Evolutionary conservation across 2,888 invertebrate genomes (phyloP), one percentile per base, ranked within the genome.

Genomic region (Drosophila tanythrix): DNA sequence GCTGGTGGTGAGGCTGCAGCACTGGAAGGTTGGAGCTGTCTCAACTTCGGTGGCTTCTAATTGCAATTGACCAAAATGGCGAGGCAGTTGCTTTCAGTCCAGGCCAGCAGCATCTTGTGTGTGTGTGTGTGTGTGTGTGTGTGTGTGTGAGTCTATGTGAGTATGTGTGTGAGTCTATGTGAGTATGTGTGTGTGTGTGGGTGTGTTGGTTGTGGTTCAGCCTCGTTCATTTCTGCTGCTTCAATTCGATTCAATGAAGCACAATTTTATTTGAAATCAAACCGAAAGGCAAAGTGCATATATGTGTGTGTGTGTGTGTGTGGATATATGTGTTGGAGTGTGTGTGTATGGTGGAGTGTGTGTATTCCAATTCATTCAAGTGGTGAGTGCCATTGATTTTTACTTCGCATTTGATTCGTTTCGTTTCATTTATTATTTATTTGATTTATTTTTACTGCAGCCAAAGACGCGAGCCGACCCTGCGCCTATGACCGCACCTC

Each of bases 351-450:
- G 53, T 33, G 33, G 33, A 33, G 33, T 33, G 64, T 74, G 52
- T 74, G 58, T 84, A 80, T 84, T 82, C 73, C 85, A 83, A 85
- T 83, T 89, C 85, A 89, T 85, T 89, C 70, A 82, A 89, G 89
- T 89, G 88, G 77, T 80, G 85, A 85, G 85, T 82, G 85, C 75
- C 85, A 89, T 89, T 85, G 89, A 89, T 85, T 89, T 85, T 89
- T 85, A 89, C 89, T 89, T 84, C 89, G 78, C 89, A 85, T 89
- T 85, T 85, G 82, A 85, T 85, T 85, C 85, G 85, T 74, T 84
- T 85, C 89, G 89, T 89, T 89, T 89, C 85, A 84, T 84, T 87
- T 85, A 89, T 85, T 85, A 85, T 85, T 85, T 89, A 85, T 89
- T 89, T 89, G 85, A 85, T 85, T 87, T 85, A 85, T 89, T 87